Percentiles rank a stretch among this genome's conserved stretches.
Conservation (phyloP, 1,140 invertebrate genomes). For the Eriocheir sinensis region DNA sequence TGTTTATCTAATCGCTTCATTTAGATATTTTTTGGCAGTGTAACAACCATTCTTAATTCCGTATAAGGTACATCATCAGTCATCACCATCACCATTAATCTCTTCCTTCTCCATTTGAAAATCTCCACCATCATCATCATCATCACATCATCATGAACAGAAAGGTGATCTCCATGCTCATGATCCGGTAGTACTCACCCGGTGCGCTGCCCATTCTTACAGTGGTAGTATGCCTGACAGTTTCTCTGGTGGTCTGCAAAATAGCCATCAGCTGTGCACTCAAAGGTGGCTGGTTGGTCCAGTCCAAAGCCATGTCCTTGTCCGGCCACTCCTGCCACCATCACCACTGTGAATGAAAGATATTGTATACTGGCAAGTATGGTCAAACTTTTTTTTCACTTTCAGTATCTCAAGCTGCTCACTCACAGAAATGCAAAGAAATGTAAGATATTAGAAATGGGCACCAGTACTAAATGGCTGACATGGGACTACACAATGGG, state of each 20-base stretch:
- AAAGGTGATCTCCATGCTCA: background rate
- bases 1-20: background rate
- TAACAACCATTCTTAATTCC: background rate
- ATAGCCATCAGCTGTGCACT: background rate
- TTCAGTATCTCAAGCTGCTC: no score
- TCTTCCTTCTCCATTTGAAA: background rate
- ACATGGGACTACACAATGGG: no score
- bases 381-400: no score
- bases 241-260: conserved; percentile 34
- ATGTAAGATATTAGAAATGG: no score
- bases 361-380: no score
- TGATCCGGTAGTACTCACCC: conserved; percentile 18
- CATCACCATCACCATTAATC: background rate
- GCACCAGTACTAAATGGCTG: no score
- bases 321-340: background rate
- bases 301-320: conserved; percentile 1
- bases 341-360: background rate
- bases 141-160: no score
- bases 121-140: background rate
- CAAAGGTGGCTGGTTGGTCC: conserved; percentile 49
- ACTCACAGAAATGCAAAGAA: no score
- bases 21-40: background rate
- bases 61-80: background rate
- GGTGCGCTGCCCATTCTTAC: background rate
- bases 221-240: conserved; percentile 36